Percentiles rank a stretch among this genome's conserved stretches.
These are phyloP conservation scores for Zygothrica quintamaculata DNA, from an alignment of 2,888 invertebrate genomes.

Conservation along the genomic window DNA sequence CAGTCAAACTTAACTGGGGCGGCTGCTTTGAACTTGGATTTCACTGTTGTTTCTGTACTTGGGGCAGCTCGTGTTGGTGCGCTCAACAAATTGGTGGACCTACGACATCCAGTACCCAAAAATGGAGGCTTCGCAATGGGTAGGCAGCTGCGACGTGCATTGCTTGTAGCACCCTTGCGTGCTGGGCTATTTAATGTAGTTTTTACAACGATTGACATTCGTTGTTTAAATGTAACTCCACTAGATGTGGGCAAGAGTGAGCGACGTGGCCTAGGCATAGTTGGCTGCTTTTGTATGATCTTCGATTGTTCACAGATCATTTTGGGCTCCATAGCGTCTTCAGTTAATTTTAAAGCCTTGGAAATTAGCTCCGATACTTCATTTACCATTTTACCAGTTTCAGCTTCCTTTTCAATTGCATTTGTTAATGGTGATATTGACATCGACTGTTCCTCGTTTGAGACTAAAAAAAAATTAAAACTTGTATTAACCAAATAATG, in stretches of 20 bases:
- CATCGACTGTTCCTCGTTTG: slow-evolving; percentile 50
- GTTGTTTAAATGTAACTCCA: slow-evolving; percentile 69
- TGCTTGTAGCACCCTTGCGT: slow-evolving; percentile 54
- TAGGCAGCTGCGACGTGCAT: slow-evolving; percentile 57
- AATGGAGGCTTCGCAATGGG: slow-evolving; percentile 26
- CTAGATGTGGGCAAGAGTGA: slow-evolving; percentile 55
- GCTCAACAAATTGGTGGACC: slow-evolving; percentile 11
- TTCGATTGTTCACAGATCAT: slow-evolving; percentile 22
- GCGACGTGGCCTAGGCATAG: slow-evolving; percentile 51
- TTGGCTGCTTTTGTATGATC: slow-evolving; percentile 6
- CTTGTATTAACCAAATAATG: not conserved
- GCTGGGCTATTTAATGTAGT: slow-evolving; percentile 83
- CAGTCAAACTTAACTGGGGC: slow-evolving; percentile 49
- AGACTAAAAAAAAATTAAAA: slow-evolving; percentile 42
- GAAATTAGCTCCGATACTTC: slow-evolving; percentile 75
- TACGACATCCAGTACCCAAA: slow-evolving; percentile 19
- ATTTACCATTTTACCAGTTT: slow-evolving; percentile 40
- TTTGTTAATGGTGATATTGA: not conserved
- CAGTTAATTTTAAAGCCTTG: slow-evolving; percentile 72
- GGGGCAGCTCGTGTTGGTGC: not conserved
- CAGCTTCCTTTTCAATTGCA: not conserved
- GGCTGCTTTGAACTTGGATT: not conserved
- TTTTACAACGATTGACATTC: slow-evolving; percentile 83
- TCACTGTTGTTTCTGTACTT: not conserved
- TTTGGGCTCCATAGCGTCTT: slow-evolving; percentile 3